Conservation (phyloP, 2,888 invertebrate species). For the Danaus chrysippus region DNA sequence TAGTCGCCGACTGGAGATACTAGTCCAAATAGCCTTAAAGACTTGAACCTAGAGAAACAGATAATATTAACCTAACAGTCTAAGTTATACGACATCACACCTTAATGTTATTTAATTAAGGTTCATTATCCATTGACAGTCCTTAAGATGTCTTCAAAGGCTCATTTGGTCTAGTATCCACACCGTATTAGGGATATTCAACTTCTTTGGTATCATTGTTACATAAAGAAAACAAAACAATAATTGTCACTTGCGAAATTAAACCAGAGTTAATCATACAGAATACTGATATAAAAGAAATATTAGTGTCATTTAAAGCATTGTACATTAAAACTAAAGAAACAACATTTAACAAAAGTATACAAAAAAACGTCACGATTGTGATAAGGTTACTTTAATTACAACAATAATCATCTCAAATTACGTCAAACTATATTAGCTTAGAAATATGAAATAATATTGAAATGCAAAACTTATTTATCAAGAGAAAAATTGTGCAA, state of each 20-base stretch:
- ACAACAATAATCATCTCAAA: slow-evolving; percentile 27
- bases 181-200: slow-evolving; percentile 68
- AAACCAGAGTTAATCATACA: slow-evolving; percentile 44
- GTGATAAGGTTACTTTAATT: slow-evolving; percentile 32
- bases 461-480: slow-evolving; percentile 21
- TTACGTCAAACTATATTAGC: slow-evolving; percentile 18
- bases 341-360: slow-evolving; percentile 62
- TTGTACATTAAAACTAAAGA: slow-evolving; percentile 63
- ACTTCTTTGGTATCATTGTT: slow-evolving; percentile 78
- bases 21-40: slow-evolving; percentile 11
- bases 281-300: slow-evolving; percentile 71
- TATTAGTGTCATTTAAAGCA: slow-evolving; percentile 71
- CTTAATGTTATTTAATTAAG: not conserved
- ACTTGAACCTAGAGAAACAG: not conserved
- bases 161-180: slow-evolving; percentile 17
- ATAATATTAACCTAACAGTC: not conserved
- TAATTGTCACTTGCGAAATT: slow-evolving; percentile 50
- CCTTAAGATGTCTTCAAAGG: not conserved
- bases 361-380: slow-evolving; percentile 49
- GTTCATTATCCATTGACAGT: not conserved
- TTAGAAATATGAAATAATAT: slow-evolving; percentile 10
- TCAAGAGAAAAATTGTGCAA: slow-evolving; percentile 15
- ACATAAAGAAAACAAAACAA: slow-evolving; percentile 57
- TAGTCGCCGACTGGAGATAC: slow-evolving; percentile 35
- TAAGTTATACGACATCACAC: not conserved